phyloP scores from a whole-genome alignment of 2,113 vertebrate genomes.

The Psilopsiagon aurifrons region DNA sequence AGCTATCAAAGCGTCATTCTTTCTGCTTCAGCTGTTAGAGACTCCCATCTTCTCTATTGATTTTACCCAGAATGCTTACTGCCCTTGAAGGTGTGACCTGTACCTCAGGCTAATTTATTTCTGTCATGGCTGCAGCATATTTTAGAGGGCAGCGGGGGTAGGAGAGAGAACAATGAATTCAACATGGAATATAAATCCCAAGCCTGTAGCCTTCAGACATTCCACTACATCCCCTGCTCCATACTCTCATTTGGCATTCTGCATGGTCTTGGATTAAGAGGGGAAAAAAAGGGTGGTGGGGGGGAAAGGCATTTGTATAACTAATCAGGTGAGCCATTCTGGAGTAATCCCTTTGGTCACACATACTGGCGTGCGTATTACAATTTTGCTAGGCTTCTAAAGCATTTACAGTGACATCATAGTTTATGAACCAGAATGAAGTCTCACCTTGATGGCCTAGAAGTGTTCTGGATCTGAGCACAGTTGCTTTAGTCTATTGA shows the following conservation, averaged over 20 bases:
- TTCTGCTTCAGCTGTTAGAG: conserved; percentile 70
- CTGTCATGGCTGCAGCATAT: conserved; percentile 73
- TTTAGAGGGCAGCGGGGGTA: conserved; percentile 32
- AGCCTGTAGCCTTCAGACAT: conserved; percentile 20
- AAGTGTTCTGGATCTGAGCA: not conserved
- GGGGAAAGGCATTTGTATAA: conserved; percentile 21
- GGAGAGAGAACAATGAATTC: conserved; percentile 41
- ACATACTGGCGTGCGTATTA: conserved; percentile 10
- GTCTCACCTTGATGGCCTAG: conserved; percentile 2
- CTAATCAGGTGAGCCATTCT: conserved; percentile 59
- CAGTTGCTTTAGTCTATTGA: not conserved
- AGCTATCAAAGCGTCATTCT: conserved; percentile 66
- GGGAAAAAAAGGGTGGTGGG: not conserved
- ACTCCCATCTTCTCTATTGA: conserved; percentile 73
- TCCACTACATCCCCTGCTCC: not conserved
- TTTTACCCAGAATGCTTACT: conserved; percentile 71
- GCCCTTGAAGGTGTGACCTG: conserved; percentile 80
- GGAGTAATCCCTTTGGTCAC: conserved; percentile 60
- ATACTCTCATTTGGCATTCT: conserved; percentile 20
- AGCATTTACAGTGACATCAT: not conserved
- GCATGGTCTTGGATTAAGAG: conserved; percentile 24
- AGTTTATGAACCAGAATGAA: not conserved
- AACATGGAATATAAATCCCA: conserved; percentile 66
- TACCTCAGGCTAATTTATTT: conserved; percentile 80
- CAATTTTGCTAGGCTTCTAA: conserved; percentile 23